Evolutionary conservation across 2,888 invertebrate species (phyloP), one percentile per base, ranked within the genome.

Genomic region (Melinaea menophilus): DNA sequence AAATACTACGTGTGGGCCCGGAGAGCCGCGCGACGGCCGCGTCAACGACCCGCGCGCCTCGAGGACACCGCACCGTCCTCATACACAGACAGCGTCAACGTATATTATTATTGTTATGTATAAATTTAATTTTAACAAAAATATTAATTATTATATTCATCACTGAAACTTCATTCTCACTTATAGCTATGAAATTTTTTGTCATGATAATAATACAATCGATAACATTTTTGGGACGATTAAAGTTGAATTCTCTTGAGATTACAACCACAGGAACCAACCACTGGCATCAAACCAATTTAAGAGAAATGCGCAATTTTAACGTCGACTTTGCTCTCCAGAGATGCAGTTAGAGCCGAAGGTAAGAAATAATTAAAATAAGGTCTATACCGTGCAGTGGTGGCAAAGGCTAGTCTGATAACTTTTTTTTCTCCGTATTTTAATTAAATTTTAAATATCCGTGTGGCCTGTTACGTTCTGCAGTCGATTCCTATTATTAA

Each of bases 21-120:
- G 65, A 56, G 57, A 58, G 81, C 82, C 82, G 81, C 82, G 74
- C 79, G 80, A 81, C 82, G 82, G 79, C 82, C 77, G 79, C 82
- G 85, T 84, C 84, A 85, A 85, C 82, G 85, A 85, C 84, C 85
- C 77, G 73, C 73, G 75, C 78, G 76, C 84, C 82, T 85, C 85
- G 85, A 86, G 85, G 85, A 84, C 67, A 67, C 62, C 65, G 65
- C 66, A 65, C 62, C 62, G 58, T 64, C 58, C 56, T 61, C 47
- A 54, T 56, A 55, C 55, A 58, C 61, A 64, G 58, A 58, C 34
- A 54, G 35, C 41, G 54, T 47, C 48, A 56, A 12, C 51, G 63
- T 54, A n/a, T 59, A 34, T 63, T 55, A 55, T 55, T 55, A 13
- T 41, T 48, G 34, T 62, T 51, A 41, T 45, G 11, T 33, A 56